phyloP scores from a whole-genome alignment of 23 tunicate species.

The Trididemnum clinides region DNA sequence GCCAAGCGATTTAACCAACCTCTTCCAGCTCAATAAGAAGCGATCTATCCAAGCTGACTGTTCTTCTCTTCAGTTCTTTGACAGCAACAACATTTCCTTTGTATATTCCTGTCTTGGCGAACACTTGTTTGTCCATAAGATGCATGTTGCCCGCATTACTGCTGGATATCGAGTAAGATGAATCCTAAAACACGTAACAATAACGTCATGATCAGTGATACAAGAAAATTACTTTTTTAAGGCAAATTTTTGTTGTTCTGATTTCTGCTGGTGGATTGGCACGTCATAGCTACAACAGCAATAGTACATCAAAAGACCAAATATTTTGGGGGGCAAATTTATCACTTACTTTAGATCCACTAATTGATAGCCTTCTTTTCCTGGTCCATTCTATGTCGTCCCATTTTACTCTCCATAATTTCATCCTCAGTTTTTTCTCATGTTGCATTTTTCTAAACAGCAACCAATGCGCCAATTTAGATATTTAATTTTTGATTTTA shows the following conservation, averaged over 20 bases:
- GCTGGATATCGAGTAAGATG: slow-evolving; percentile 24
- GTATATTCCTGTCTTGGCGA: slow-evolving; percentile 44
- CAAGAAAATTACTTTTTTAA: too few species aligned
- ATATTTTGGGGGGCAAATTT: too few species aligned
- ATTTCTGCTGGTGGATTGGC: too few species aligned
- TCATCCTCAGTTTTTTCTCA: slow-evolving; percentile 60
- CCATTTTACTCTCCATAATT: slow-evolving; percentile 71
- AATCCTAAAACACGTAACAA: slow-evolving; percentile 39
- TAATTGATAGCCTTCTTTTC: slow-evolving; percentile 10
- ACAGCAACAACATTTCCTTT: slow-evolving; percentile 72
- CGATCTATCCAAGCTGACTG: slow-evolving; percentile 11
- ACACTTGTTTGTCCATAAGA: slow-evolving; percentile 31
- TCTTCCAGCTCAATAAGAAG: slow-evolving; percentile 55
- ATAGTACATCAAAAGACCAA: too few species aligned
- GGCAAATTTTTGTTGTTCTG: too few species aligned
- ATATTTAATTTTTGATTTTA: too few species aligned
- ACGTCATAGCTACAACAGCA: too few species aligned
- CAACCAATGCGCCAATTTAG: too few species aligned
- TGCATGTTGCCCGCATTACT: slow-evolving; percentile 15
- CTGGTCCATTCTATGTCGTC: slow-evolving; percentile 45
- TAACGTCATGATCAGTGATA: too few species aligned
- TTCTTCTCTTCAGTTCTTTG: slow-evolving; percentile 45
- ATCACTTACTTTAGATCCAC: slow-evolving; percentile 6
- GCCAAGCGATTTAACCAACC: too few species aligned
- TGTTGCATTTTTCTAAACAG: slow-evolving; percentile 52